Percentiles rank a stretch among this genome's conserved stretches.
These are phyloP conservation scores for Magallana ariakensis DNA, from an alignment of 1,140 invertebrate genomes.

Conservation along the genomic window DNA sequence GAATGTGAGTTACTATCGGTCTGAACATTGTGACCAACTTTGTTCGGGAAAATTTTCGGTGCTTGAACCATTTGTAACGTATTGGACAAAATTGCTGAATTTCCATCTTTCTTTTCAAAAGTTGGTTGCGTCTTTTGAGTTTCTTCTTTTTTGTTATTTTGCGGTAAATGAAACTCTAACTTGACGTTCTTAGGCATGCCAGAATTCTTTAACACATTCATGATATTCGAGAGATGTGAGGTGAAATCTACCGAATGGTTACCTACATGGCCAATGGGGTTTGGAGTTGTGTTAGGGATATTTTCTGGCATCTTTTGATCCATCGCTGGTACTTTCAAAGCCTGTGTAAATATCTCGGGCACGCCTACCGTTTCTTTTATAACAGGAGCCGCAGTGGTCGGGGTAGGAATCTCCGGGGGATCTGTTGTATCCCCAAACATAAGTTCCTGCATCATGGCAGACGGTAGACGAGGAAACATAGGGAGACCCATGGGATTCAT, in stretches of 20 bases:
- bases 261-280: background rate
- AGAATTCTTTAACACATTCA: slow-evolving; percentile 18
- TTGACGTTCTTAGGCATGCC: slow-evolving; percentile 1
- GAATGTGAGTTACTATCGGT: background rate
- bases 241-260: background rate
- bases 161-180: background rate
- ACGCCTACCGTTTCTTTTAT: background rate
- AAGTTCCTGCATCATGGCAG: slow-evolving; percentile 41
- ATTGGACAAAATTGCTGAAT: background rate
- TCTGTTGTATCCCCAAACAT: slow-evolving; percentile 47
- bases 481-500: background rate
- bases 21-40: background rate
- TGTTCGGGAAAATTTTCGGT: background rate
- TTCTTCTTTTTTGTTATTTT: background rate
- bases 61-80: background rate
- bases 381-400: background rate
- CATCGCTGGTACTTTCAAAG: background rate
- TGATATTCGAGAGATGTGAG: background rate
- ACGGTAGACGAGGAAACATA: background rate
- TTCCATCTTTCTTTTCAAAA: background rate
- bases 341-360: background rate
- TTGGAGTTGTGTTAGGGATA: background rate
- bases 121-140: background rate
- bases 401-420: slow-evolving; percentile 21
- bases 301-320: background rate